A percentile compares a stretch with the other conserved stretches of the same genome.
phyloP scores from a whole-genome alignment of 2,797 vertebrate species.

The Zenarchopterus dispar region DNA sequence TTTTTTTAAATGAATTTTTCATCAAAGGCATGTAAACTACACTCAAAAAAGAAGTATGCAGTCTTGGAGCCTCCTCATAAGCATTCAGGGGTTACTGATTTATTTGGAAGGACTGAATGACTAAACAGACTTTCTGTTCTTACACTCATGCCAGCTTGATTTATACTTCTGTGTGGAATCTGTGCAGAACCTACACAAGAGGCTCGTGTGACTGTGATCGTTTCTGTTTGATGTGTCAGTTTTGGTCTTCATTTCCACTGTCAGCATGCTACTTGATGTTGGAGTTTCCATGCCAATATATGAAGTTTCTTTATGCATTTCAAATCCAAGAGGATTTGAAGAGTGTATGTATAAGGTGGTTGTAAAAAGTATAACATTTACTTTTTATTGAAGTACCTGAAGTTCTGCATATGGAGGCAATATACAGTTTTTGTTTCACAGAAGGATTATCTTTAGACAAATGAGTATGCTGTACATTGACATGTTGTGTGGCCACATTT shows the following conservation, averaged over 20 bases:
- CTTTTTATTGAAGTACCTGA: too few species aligned
- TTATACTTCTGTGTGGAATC: neutral
- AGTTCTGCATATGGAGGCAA: too few species aligned
- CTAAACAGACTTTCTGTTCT: slow-evolving; percentile 28
- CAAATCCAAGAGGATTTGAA: neutral
- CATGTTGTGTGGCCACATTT: too few species aligned
- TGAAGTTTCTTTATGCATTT: neutral
- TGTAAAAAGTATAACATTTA: too few species aligned
- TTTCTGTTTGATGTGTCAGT: neutral
- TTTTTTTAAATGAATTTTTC: neutral
- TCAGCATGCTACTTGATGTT: neutral
- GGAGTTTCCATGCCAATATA: neutral
- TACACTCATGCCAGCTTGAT: slow-evolving; percentile 5
- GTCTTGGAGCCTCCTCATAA: slow-evolving; percentile 15
- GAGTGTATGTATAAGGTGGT: too few species aligned
- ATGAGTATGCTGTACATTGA: too few species aligned
- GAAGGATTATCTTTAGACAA: too few species aligned
- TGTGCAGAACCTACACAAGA: neutral
- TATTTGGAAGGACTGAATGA: slow-evolving; percentile 28
- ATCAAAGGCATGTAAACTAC: neutral
- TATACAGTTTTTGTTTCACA: too few species aligned
- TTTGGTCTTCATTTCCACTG: neutral
- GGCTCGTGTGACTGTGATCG: neutral
- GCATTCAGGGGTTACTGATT: slow-evolving; percentile 10
- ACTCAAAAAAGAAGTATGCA: slow-evolving; percentile 3